Evolutionary conservation across 2,888 invertebrate species (phyloP).

Genomic region (Seira ritae): DNA sequence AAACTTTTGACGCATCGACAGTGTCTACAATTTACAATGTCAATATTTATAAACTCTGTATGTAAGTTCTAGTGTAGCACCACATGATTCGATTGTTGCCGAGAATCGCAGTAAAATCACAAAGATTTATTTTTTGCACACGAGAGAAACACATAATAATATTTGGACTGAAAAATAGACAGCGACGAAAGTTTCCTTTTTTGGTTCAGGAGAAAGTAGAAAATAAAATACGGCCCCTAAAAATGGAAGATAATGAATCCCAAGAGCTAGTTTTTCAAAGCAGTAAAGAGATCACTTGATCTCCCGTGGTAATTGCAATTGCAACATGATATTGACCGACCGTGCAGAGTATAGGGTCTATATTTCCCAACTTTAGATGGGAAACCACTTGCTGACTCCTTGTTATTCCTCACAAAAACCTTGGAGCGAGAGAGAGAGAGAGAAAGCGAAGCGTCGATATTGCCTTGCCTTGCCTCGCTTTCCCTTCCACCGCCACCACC

Average conservation of each 20-base stretch:
- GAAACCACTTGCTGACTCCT: slow-evolving; percentile 12
- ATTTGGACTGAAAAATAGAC: slow-evolving; percentile 4
- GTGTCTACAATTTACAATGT: too few relatives aligned
- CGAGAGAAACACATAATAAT: slow-evolving; percentile 6
- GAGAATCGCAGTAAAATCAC: too few relatives aligned
- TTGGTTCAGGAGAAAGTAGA: not conserved
- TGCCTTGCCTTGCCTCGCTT: slow-evolving; percentile 1
- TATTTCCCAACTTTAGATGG: not conserved
- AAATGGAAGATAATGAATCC: slow-evolving; percentile 21
- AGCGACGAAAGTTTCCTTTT: not conserved
- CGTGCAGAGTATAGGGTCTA: not conserved
- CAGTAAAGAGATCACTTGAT: slow-evolving; percentile 18
- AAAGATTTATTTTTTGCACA: not conserved
- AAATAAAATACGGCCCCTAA: not conserved
- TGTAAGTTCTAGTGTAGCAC: too few relatives aligned
- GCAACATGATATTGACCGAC: slow-evolving; percentile 17
- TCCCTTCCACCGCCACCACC: not conserved
- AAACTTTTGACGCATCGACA: too few relatives aligned
- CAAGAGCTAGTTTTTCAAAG: slow-evolving; percentile 1
- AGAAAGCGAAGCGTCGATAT: not conserved
- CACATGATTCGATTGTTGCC: too few relatives aligned
- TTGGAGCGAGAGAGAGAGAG: not conserved
- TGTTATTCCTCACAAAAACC: not conserved
- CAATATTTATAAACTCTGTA: too few relatives aligned
- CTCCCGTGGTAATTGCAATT: slow-evolving; percentile 21